These are phyloP conservation scores for Aromia moschata DNA, from an alignment of 2,888 invertebrate species.

Conservation along the genomic window DNA sequence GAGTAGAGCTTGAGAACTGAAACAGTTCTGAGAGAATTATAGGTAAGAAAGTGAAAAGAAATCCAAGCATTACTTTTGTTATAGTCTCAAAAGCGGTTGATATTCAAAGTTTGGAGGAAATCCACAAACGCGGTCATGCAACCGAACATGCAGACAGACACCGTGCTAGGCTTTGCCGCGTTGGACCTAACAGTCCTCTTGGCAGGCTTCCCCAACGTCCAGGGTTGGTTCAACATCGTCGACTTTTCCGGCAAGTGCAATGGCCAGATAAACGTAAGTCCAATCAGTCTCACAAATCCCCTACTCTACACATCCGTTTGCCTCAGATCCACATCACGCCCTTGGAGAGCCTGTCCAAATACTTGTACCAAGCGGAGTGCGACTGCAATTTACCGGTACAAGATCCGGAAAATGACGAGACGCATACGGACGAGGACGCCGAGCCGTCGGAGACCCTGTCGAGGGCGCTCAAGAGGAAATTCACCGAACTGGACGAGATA, in stretches of 20 bases:
- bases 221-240: conserved; percentile 73
- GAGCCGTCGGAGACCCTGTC: conserved; percentile 58
- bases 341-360: conserved; percentile 45
- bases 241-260: conserved; percentile 68
- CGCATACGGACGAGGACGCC: conserved; percentile 25
- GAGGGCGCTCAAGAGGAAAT: conserved; percentile 68
- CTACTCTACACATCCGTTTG: not conserved
- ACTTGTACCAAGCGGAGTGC: conserved; percentile 16
- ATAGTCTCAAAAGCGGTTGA: conserved; percentile 68
- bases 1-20: too few species aligned
- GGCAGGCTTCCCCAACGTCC: conserved; percentile 65
- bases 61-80: too few species aligned
- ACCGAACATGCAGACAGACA: conserved; percentile 67
- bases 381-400: conserved; percentile 1
- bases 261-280: conserved; percentile 69
- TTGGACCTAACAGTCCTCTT: conserved; percentile 68
- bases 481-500: conserved; percentile 71
- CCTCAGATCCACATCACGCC: conserved; percentile 66
- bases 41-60: too few species aligned
- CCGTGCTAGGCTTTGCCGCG: conserved; percentile 69
- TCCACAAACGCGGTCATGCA: conserved; percentile 61
- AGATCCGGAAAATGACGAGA: not conserved
- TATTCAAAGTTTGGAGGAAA: conserved; percentile 71
- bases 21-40: too few species aligned
- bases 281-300: not conserved